These are phyloP conservation scores for Corythaeola cristata DNA, from an alignment of 2,113 vertebrate species.

Conservation along the genomic window DNA sequence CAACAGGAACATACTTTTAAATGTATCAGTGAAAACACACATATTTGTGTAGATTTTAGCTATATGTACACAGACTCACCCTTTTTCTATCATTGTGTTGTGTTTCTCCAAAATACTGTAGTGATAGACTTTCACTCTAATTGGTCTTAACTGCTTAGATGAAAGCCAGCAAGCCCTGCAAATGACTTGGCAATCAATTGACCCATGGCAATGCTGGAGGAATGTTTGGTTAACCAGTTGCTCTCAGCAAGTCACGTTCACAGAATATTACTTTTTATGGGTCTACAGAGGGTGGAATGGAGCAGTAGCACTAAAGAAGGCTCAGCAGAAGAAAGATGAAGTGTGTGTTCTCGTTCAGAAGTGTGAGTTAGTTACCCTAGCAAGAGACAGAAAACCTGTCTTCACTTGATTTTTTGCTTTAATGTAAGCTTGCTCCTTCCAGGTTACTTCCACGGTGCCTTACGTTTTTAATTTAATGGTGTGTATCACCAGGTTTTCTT, in stretches of 20 bases:
- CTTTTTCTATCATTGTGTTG: background rate
- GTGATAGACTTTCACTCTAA: background rate
- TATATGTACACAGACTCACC: background rate
- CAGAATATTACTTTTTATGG: background rate
- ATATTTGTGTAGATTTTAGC: background rate
- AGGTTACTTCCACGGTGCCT: background rate
- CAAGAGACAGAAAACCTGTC: background rate
- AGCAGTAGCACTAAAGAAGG: background rate
- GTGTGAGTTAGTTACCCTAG: background rate
- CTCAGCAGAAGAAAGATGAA: background rate
- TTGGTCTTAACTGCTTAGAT: background rate
- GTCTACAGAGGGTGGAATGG: background rate
- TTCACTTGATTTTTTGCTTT: background rate
- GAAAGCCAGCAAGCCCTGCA: background rate
- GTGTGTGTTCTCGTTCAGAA: background rate
- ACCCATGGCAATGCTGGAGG: background rate
- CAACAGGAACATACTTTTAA: background rate
- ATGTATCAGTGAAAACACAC: background rate
- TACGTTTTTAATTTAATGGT: background rate
- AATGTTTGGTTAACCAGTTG: background rate
- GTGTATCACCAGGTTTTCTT: background rate
- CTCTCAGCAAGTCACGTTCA: rapidly evolving
- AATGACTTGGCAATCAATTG: background rate
- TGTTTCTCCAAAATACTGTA: background rate
- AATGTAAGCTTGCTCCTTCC: background rate